Base-by-base conservation (phyloP, 2,113 vertebrate genomes). In the Myotis yumanensis region DNA sequence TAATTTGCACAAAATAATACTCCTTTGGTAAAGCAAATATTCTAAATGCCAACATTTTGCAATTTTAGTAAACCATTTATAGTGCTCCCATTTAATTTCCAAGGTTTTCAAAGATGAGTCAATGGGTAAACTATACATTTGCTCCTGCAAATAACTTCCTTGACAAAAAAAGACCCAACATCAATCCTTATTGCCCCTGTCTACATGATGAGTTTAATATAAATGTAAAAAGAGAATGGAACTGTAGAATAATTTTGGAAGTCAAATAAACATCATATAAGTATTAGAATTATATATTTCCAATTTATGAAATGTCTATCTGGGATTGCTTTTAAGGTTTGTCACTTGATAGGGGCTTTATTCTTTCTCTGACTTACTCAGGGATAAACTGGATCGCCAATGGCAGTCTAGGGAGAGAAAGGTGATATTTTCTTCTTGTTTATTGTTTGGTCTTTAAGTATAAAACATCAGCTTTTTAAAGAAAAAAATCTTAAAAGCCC, bases 401-500 rank as follows among this genome's bases (percentile, higher is more conserved):
- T 51, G 75, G 48, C 51, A 94, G 40, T 48, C 11, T 20, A 52
- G 12, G 9, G 22, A 96, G 68, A 87, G 43, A 52, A 66, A 90
- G 48, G 48, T 68, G 52, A 43, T 77, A 84, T 85, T 95, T 92
- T 92, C 66, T 90, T 51, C 35, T 87, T 94, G 43, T 72, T 96
- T 96, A 97, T 88, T 96, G 59, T 94, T 90, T 93, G 57, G 48
- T 92, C 54, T 37, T 89, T 95, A 96, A 91, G n/a, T 82, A 71
- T 92, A 95, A 94, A 81, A 35, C 68, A 94, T 20, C 32, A 77
- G 30, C 8, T 95, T 95, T 89, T 96, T 75, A 86, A 87, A 96
- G 51, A 91, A 93, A 91, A 94, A 35, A 93, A 87, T 66, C 37
- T 92, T 73, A 73, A 92, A 97, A 93, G 57, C n/a, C 23, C 46